phyloP scores from a whole-genome alignment of 2,113 vertebrate genomes.

The Ursus arctos region DNA sequence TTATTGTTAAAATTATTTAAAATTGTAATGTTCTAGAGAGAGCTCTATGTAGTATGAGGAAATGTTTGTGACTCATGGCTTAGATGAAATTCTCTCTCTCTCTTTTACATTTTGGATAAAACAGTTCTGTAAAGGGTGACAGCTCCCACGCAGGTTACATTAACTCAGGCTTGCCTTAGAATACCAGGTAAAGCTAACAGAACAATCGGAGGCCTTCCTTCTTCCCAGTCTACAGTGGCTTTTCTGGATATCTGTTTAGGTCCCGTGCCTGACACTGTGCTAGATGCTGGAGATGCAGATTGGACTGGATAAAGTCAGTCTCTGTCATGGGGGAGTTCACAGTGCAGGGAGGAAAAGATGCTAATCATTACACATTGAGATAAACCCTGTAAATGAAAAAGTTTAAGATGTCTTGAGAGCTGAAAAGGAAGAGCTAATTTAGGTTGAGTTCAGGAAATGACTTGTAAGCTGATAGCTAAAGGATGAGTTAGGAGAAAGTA shows the following conservation, averaged over 20 bases:
- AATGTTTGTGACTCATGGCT: background rate
- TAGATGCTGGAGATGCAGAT: too few species aligned
- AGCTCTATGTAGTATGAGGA: background rate
- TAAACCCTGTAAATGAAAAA: background rate
- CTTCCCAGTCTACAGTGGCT: background rate
- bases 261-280: background rate
- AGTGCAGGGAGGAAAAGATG: background rate
- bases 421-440: background rate
- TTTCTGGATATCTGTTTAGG: background rate
- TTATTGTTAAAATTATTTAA: conserved; percentile 44
- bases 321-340: background rate
- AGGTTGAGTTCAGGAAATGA: conserved; percentile 2
- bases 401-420: background rate
- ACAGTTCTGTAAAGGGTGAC: background rate
- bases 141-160: background rate
- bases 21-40: background rate
- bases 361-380: background rate
- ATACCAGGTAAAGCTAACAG: background rate
- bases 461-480: background rate
- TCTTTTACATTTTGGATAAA: background rate
- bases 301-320: background rate
- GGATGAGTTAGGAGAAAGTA: background rate
- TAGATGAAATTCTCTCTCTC: background rate
- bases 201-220: background rate
- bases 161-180: background rate